These are phyloP conservation scores for Neostethus bicornis DNA, from an alignment of 2,797 vertebrate genomes.

Conservation along the genomic window DNA sequence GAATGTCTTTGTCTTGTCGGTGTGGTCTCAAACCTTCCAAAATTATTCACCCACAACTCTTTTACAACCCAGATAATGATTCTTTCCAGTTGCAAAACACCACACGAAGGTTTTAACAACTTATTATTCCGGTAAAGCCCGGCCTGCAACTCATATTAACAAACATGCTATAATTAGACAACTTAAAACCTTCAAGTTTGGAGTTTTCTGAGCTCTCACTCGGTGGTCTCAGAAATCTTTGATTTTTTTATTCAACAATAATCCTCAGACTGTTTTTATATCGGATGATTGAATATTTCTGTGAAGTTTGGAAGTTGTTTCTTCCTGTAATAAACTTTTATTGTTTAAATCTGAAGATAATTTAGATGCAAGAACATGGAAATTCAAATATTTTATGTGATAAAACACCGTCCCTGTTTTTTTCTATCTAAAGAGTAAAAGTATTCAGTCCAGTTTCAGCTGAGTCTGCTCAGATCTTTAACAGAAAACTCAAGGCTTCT, in stretches of 20 bases:
- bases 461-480: slow-evolving; percentile 52
- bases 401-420: neutral
- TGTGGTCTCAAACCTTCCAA: slow-evolving; percentile 52
- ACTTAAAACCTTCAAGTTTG: slow-evolving; percentile 46
- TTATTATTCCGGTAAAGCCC: slow-evolving; percentile 63
- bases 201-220: slow-evolving; percentile 30
- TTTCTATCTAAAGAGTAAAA: neutral
- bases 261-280: slow-evolving; percentile 16
- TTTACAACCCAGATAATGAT: slow-evolving; percentile 72
- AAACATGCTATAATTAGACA: slow-evolving; percentile 58
- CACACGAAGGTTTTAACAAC: slow-evolving; percentile 65
- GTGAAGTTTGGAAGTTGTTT: neutral
- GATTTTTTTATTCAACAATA: slow-evolving; percentile 24
- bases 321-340: neutral
- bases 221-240: slow-evolving; percentile 53
- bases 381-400: neutral
- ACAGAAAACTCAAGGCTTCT: slow-evolving; percentile 44
- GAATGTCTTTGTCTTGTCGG: slow-evolving; percentile 29
- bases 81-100: slow-evolving; percentile 61
- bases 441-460: neutral
- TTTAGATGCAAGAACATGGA: neutral
- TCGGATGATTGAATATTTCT: neutral
- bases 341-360: neutral
- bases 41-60: slow-evolving; percentile 62
- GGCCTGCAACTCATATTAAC: slow-evolving; percentile 53